These are phyloP conservation scores for Butorides virescens DNA, from an alignment of 2,113 vertebrate species.

Conservation along the genomic window DNA sequence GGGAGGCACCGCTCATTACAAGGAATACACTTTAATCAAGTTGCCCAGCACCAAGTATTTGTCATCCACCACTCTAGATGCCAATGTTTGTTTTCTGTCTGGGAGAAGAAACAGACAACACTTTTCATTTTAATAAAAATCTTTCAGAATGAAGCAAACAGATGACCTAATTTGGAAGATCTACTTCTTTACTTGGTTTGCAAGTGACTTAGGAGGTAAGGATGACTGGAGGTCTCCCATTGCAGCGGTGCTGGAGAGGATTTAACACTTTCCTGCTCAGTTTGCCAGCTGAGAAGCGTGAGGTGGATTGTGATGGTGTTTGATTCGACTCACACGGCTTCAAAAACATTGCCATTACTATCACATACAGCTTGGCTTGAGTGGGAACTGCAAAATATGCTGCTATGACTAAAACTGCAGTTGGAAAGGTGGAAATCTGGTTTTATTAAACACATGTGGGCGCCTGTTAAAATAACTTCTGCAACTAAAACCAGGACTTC, in stretches of 20 bases:
- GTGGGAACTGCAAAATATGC: neutral
- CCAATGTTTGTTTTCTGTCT: conserved; percentile 56
- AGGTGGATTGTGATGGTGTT: neutral
- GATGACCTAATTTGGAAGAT: conserved; percentile 10
- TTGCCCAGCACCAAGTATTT: conserved; percentile 39
- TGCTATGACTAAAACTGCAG: neutral
- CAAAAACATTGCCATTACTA: neutral
- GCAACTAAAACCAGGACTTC: neutral
- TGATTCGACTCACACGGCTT: neutral
- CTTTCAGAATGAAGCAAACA: conserved; percentile 9
- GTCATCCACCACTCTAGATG: conserved; percentile 18
- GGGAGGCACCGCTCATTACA: conserved; percentile 57
- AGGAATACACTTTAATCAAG: conserved; percentile 61
- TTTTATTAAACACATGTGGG: neutral
- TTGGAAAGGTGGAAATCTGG: neutral
- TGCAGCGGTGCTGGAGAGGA: neutral
- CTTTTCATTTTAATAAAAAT: conserved; percentile 48
- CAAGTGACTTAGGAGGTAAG: neutral
- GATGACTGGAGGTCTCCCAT: neutral
- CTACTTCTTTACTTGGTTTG: neutral
- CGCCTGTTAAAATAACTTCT: neutral
- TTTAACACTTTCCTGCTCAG: conserved; percentile 36
- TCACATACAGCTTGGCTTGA: neutral
- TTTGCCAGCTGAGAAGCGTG: neutral
- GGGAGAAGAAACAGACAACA: conserved; percentile 24